phyloP scores from a whole-genome alignment of 30 jellyfish, hydroid and myxozoan genomes.

The Catostylus mosaicus region DNA sequence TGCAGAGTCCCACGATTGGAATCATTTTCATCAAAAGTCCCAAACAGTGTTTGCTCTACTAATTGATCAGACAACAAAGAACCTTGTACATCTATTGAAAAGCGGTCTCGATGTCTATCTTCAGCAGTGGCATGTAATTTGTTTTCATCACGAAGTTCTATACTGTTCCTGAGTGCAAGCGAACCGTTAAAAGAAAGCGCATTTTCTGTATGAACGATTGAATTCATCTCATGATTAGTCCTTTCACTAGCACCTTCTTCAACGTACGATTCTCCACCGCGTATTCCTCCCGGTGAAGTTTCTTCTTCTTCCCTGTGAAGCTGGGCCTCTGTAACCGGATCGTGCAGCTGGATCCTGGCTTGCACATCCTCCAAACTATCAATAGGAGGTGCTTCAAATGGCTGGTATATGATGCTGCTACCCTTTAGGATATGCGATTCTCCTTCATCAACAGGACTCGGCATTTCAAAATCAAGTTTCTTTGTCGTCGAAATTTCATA shows the following conservation, averaged over 20 bases:
- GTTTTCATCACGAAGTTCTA: not conserved
- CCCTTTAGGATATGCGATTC: not conserved
- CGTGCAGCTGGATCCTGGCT: not conserved
- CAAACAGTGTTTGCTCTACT: slow-evolving; percentile 27
- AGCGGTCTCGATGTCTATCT: not conserved
- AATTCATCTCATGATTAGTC: too few species aligned
- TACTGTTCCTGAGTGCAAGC: not conserved
- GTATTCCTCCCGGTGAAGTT: not conserved
- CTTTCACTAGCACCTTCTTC: not conserved
- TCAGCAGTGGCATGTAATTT: not conserved
- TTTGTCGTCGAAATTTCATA: slow-evolving; percentile 7
- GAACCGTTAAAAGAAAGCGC: not conserved
- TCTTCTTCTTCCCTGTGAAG: not conserved
- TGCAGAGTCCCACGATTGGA: not conserved
- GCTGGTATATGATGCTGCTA: not conserved
- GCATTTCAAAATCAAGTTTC: not conserved
- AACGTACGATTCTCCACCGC: not conserved
- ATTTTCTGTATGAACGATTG: not conserved
- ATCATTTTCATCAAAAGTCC: not conserved
- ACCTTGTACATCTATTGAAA: not conserved
- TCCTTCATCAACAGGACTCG: not conserved
- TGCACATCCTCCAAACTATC: not conserved
- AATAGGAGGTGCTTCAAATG: not conserved
- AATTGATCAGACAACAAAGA: slow-evolving; percentile 24
- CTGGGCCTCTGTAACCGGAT: not conserved